phyloP scores from a whole-genome alignment of 2,888 invertebrate genomes.

The Ramazzottius varieornatus region DNA sequence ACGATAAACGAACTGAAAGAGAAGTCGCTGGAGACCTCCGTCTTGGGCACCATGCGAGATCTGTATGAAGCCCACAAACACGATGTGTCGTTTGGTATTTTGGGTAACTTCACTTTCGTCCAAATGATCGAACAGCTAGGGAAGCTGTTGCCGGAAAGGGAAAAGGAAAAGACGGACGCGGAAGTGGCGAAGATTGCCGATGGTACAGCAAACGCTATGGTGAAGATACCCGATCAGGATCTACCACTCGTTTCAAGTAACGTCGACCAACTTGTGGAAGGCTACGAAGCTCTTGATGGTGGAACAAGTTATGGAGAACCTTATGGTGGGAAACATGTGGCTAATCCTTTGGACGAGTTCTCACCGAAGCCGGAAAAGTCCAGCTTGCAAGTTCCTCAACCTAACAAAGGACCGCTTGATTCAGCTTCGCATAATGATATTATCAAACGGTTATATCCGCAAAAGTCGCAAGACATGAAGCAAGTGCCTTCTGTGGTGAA shows the following conservation, averaged over 20 bases:
- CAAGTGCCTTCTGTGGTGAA: too few relatives aligned
- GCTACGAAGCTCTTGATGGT: too few relatives aligned
- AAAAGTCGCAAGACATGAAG: too few relatives aligned
- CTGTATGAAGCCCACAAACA: background rate
- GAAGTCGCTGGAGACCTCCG: background rate
- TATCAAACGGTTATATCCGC: background rate
- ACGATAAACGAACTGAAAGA: too few relatives aligned
- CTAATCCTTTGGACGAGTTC: too few relatives aligned
- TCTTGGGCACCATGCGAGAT: background rate
- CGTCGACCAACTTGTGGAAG: background rate
- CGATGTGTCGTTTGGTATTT: background rate
- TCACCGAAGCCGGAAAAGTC: too few relatives aligned
- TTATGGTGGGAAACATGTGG: too few relatives aligned
- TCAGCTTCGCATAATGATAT: background rate
- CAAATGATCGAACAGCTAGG: background rate
- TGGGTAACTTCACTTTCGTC: conserved; percentile 2
- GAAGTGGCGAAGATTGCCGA: background rate
- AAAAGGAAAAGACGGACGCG: background rate
- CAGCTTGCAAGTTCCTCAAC: too few relatives aligned
- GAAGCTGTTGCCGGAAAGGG: background rate
- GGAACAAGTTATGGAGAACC: too few relatives aligned
- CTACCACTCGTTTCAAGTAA: too few relatives aligned
- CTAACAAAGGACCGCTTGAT: too few relatives aligned
- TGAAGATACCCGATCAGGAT: background rate
- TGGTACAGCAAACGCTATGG: background rate